Evolutionary conservation across 2,888 invertebrate genomes (phyloP).

Genomic region (Nephrotoma guestfalica): DNA sequence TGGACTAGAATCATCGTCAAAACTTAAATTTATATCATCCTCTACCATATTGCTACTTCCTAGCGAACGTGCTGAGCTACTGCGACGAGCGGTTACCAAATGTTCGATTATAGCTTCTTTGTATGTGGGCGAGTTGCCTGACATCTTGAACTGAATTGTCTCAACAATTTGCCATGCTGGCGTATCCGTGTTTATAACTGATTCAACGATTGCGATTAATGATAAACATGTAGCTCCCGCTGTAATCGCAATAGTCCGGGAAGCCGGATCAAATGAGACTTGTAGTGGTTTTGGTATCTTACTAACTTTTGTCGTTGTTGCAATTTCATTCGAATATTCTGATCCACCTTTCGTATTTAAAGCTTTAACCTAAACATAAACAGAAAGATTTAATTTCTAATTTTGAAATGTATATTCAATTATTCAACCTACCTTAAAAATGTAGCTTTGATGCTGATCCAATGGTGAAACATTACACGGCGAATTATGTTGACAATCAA

Average conservation of each 20-base stretch:
- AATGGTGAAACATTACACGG: slow-evolving; percentile 78
- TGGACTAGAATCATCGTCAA: slow-evolving; percentile 47
- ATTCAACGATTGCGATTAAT: slow-evolving; percentile 61
- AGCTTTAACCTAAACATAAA: slow-evolving; percentile 43
- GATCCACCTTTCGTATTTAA: slow-evolving; percentile 78
- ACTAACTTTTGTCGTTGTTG: slow-evolving; percentile 69
- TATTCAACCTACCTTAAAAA: slow-evolving; percentile 53
- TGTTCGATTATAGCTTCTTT: slow-evolving; percentile 56
- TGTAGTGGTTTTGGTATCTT: slow-evolving; percentile 66
- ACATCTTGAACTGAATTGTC: slow-evolving; percentile 53
- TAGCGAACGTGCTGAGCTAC: slow-evolving; percentile 36
- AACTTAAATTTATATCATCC: slow-evolving; percentile 39
- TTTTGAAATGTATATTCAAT: slow-evolving; percentile 8
- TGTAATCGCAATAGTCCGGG: slow-evolving; percentile 60
- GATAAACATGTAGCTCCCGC: slow-evolving; percentile 66
- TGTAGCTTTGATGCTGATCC: slow-evolving; percentile 74
- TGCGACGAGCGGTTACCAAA: slow-evolving; percentile 34
- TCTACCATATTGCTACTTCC: slow-evolving; percentile 26
- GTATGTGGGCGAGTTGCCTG: slow-evolving; percentile 52
- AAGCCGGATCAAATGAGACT: slow-evolving; percentile 69
- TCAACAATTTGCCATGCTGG: slow-evolving; percentile 57
- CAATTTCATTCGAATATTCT: slow-evolving; percentile 72
- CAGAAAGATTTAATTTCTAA: background rate
- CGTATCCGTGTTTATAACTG: slow-evolving; percentile 42
- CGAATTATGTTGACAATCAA: slow-evolving; percentile 70